A percentile compares a stretch with the other conserved stretches of the same genome.
These are phyloP conservation scores for Aporrectodea caliginosa DNA, from an alignment of 1,140 invertebrate genomes.

Conservation along the genomic window DNA sequence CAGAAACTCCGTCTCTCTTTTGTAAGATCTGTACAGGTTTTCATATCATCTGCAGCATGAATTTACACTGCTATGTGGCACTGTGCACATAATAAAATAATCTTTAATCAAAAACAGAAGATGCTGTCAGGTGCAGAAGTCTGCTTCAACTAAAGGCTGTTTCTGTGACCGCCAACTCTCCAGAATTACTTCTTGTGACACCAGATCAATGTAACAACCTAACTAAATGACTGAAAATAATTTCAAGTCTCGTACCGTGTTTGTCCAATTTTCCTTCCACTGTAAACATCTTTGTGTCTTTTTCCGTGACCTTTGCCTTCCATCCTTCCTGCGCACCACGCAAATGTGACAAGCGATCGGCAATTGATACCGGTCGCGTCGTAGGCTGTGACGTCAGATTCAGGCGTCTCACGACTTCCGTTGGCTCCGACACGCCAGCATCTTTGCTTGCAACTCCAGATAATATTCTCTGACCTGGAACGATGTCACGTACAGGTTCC, in stretches of 20 bases:
- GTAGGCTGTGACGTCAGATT: background rate
- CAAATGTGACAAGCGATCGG: constrained; percentile 61
- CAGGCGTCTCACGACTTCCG: background rate
- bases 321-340: constrained; percentile 72
- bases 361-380: constrained; percentile 50
- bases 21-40: too few species aligned
- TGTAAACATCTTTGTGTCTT: constrained; percentile 77
- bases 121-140: too few species aligned
- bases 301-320: constrained; percentile 73
- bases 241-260: constrained; percentile 32
- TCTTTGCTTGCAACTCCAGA: background rate
- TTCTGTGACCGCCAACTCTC: too few species aligned
- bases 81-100: too few species aligned
- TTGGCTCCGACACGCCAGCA: background rate
- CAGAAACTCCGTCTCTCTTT: too few species aligned
- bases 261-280: constrained; percentile 74
- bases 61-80: too few species aligned
- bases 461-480: background rate
- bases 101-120: too few species aligned
- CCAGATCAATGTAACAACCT: too few species aligned
- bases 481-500: background rate
- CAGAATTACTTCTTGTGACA: too few species aligned
- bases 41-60: too few species aligned
- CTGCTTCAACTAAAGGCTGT: too few species aligned
- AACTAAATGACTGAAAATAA: too few species aligned